Evolutionary conservation across 2,797 vertebrate genomes (phyloP), one percentile per base, ranked within the genome.

Genomic region (Urosaurus nigricauda): DNA sequence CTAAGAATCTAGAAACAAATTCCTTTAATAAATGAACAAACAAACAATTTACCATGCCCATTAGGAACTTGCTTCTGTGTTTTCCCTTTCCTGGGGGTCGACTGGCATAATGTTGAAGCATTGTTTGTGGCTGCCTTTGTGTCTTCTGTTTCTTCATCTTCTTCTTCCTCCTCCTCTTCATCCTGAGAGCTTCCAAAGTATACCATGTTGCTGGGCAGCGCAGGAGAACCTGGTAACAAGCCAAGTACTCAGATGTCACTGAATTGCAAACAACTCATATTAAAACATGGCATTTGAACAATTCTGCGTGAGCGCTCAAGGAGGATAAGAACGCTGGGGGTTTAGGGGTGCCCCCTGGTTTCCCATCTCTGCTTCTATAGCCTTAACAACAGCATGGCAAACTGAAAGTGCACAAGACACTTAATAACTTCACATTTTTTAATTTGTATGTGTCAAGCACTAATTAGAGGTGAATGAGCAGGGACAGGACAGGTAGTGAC

Each of bases 121-220:
- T 97, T 97, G 93, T 95, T 97, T 90, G 97, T 97, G 94, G 97
- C 94, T 94, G 97, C 93, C 96, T 98, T 98, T 94, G 97, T 93
- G 77, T 97, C 96, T 96, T 96, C 97, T 90, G 97, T 96, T 93
- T 98, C 98, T 40, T 97, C 97, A 26, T 98, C 97, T n/a, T 98
- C 98, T 29, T 77, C 98, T 53, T 98, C 98, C 86, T 98, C 97
- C 74, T 99, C 98, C 90, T 99, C 98, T 88, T 99, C 99, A 81
- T 99, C 98, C 97, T 99, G 98, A 97, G 98, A 99, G 96, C 98
- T 98, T 96, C 99, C 99, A 19, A 99, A 99, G 97, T 98, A 99
- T 6, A 98, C 97, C 98, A 99, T 98, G 97, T 97, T 98, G 96
- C 95, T 98, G 96, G 99, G 99, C 97, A 99, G 97, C 89, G 98